Evolutionary conservation across 2,888 invertebrate species (phyloP).

Genomic region (Helobdella robusta): DNA sequence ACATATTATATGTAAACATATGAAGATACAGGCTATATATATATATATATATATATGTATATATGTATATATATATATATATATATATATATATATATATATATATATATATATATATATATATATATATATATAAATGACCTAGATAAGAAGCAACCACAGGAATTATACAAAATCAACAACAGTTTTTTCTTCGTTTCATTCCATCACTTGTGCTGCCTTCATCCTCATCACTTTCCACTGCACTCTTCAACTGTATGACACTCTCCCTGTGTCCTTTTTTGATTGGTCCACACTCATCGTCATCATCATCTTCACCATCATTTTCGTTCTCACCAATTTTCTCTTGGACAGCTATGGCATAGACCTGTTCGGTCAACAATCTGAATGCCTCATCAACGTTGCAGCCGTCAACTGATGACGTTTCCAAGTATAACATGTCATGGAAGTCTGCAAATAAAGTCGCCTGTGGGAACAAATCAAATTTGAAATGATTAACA

Average conservation of each 20-base stretch:
- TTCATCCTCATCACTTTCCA: not conserved
- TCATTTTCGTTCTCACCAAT: too few relatives aligned
- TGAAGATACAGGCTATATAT: too few relatives aligned
- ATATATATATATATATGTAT: too few relatives aligned
- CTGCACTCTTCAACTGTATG: not conserved
- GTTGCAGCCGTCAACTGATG: slow-evolving; percentile 19
- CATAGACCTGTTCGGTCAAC: not conserved
- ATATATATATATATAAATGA: not conserved
- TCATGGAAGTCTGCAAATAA: slow-evolving; percentile 24
- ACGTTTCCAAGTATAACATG: slow-evolving; percentile 22
- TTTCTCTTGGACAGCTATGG: not conserved
- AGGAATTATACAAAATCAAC: not conserved
- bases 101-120: not conserved
- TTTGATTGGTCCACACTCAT: not conserved
- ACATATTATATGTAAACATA: too few relatives aligned
- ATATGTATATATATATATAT: too few relatives aligned
- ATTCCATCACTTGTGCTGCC: too few relatives aligned
- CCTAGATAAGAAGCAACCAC: too few relatives aligned
- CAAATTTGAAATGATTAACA: not conserved
- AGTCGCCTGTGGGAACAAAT: slow-evolving; percentile 1
- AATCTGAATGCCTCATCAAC: slow-evolving; percentile 15
- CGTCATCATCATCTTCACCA: not conserved
- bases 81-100: too few relatives aligned
- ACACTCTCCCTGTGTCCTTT: slow-evolving; percentile 22
- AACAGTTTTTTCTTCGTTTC: too few relatives aligned